Evolutionary conservation across 2,888 invertebrate species (phyloP), one percentile per base, ranked within the genome.

Genomic region (Latheticus oryzae): DNA sequence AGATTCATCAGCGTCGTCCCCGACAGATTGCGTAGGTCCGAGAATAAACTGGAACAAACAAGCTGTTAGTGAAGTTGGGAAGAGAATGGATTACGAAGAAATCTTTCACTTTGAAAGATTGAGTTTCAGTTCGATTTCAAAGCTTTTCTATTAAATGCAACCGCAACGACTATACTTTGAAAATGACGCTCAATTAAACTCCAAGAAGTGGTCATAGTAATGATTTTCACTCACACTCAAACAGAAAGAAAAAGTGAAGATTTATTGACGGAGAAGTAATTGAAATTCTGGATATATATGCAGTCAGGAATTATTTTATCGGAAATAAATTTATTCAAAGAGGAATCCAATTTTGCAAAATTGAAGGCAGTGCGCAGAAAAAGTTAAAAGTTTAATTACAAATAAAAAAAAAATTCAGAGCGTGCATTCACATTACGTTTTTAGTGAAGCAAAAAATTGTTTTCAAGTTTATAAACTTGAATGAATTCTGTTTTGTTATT

Each of bases 1-100:
- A 87, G 79, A 77, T 87, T 87, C 83, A 87, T 84, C 65, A 87
- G 77, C 8, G 86, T 84, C 58, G 86, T 87, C 24, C 87, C 87
- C 24, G 86, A 85, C 65, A 87, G 77, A 69, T 84, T 86, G 53
- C 86, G 80, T 60, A 87, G 78, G 72, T 87, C 87, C 59, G 87
- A 87, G 76, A 87, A 87, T 69, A 87, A 80, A 72, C 87, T 87
- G 82, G 48, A 83, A 83, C 72, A 78, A 71, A 72, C 71, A 64
- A 54, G 28, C 38, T 37, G 45, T 45, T 54, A 45, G 37, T 45
- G 42, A 23, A 53, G 35, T 42, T 30, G 21, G 42, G 30, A 51
- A 19, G 19, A 24, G 30, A 51, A 51, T 38, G 48, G 48, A 48
- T 48, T 48, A 48, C 16, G 9, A 45, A 17, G 32, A 32, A 35